A percentile compares a stretch with the other conserved stretches of the same genome.
Evolutionary conservation across 2,797 vertebrate species (phyloP).

Genomic region (Percopsis omiscomaycus): DNA sequence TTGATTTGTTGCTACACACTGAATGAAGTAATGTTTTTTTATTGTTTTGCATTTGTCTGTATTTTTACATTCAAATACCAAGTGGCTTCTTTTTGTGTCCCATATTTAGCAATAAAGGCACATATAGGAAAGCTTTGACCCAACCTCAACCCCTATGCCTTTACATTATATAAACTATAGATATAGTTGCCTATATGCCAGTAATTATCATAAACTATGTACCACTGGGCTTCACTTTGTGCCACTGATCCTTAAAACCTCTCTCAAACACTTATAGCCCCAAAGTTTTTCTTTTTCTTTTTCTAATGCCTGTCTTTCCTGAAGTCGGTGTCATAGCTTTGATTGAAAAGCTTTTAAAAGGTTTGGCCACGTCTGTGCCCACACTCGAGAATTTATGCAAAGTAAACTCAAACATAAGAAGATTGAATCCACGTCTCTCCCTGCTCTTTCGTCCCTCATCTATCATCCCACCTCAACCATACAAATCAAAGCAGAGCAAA

Average conservation of each 20-base stretch:
- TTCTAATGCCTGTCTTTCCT: background rate
- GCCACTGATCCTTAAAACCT: background rate
- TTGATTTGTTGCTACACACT: no score
- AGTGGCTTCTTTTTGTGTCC: background rate
- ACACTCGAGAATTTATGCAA: constrained; percentile 23
- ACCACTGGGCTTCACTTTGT: background rate
- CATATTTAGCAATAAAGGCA: background rate
- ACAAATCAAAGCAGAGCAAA: constrained; percentile 62
- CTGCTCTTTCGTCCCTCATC: background rate
- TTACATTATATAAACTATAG: background rate
- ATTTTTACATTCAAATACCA: background rate
- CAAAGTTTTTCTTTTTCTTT: background rate
- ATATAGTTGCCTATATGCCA: background rate
- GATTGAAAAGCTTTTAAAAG: constrained; percentile 14
- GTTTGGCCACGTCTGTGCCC: constrained; percentile 4
- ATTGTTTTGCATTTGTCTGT: no score
- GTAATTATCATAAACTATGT: background rate
- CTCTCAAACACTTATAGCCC: background rate
- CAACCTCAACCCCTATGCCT: background rate
- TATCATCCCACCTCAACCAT: constrained; percentile 6
- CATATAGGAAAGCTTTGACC: background rate
- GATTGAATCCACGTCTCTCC: background rate
- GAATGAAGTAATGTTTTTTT: no score
- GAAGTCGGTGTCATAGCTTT: constrained; percentile 1
- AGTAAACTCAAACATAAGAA: constrained; percentile 13